Percentiles rank a stretch among this genome's conserved stretches.
These are phyloP conservation scores for Sebastes matsubarae DNA, from an alignment of 2,797 vertebrate species.

Conservation along the genomic window DNA sequence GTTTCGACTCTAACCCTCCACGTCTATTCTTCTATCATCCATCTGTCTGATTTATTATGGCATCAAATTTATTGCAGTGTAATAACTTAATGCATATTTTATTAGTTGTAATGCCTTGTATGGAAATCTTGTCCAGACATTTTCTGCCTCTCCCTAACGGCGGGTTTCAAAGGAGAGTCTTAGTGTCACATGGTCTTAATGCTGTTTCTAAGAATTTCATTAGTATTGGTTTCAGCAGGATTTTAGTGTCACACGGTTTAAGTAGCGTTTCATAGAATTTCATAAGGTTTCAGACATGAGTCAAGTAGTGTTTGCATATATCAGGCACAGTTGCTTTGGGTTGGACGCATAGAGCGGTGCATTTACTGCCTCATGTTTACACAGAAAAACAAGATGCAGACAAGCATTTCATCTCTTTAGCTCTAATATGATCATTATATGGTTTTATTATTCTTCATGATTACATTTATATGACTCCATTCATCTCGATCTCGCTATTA, in stretches of 20 bases:
- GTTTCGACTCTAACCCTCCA: background rate
- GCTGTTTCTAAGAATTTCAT: conserved; percentile 63
- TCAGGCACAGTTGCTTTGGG: background rate
- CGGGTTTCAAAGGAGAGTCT: conserved; percentile 31
- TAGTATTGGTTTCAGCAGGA: conserved; percentile 64
- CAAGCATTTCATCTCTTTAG: background rate
- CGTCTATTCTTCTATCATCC: conserved; percentile 26
- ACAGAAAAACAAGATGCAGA: background rate
- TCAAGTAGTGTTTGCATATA: conserved; percentile 13
- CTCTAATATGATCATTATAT: background rate
- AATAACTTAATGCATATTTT: conserved; percentile 26
- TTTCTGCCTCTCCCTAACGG: background rate
- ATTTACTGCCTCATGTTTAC: background rate
- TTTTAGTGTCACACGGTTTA: conserved; percentile 50
- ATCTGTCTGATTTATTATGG: conserved; percentile 7
- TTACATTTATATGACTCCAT: background rate
- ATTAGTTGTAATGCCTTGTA: background rate
- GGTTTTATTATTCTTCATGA: background rate
- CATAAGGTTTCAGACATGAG: conserved; percentile 30
- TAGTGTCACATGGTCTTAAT: conserved; percentile 59
- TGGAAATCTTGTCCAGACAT: background rate
- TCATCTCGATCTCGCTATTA: background rate
- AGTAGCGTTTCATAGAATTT: conserved; percentile 16
- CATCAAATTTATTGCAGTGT: conserved; percentile 10
- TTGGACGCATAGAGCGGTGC: background rate